Base-by-base conservation (phyloP, 2,888 invertebrate species). In the Caradrina clavipalpis region DNA sequence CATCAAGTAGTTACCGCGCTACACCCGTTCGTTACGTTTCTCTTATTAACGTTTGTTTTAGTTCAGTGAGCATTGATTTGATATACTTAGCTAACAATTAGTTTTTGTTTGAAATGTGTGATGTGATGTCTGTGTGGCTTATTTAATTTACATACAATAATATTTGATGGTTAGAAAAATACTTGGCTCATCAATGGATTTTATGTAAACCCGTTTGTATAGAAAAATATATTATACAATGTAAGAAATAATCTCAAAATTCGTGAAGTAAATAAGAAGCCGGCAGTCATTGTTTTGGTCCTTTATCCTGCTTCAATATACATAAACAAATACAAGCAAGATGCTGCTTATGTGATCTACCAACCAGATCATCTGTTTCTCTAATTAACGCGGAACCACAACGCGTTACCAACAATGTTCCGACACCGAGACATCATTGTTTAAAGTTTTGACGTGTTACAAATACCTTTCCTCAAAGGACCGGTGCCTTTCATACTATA, bases 401-500 rank as follows among this genome's bases (percentile, higher is more conserved):
- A 13, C 19, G 50, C 51, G 45, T 4, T 51, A 47, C 64, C 55
- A 35, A 64, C 35, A 7, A 69, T 47, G 39, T 39, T 45, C 39
- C 10, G 26, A 51, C 5, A 42, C 56, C 31, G 22, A 35, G 7
- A 15, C n/a, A 15, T 42, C 11, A 59, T 53, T 72, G 51, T 57
- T 63, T 76, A 51, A 65, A 71, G 35, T 77, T 49, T 51, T 55
- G 47, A 57, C 17, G 19, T 66, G 39, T 60, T 50, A 53, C 58
- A 51, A 77, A 77, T 63, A 66, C 62, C 60, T 74, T 67, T 47
- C 63, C 21, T 56, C 71, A 39, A 69, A 81, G 69, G 64, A 71
- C 56, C 63, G 47, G 54, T 76, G 65, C 56, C 61, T 73, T 71
- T 59, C 53, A 17, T 35, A 73, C 45, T 66, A 54, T 39, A 74